phyloP scores from a whole-genome alignment of 2,113 vertebrate species.

The Brachionichthys hirsutus region DNA sequence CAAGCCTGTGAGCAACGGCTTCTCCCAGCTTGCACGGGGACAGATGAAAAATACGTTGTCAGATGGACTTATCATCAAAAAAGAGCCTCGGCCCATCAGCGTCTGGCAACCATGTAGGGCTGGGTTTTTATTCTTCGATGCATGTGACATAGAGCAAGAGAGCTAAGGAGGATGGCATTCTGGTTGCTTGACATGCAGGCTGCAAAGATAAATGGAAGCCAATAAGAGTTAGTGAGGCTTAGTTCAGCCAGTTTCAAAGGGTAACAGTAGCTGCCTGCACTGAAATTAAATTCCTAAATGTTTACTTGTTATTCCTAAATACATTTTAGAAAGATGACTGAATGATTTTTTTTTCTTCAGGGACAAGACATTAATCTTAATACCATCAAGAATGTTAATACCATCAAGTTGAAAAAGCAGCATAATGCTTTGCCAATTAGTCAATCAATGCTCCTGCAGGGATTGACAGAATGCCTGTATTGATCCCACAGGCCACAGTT shows the following conservation, averaged over 20 bases:
- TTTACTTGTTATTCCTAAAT: neutral
- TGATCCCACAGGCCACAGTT: conserved; percentile 7
- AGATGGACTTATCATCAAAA: conserved; percentile 50
- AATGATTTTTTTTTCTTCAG: neutral
- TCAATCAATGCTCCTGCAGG: conserved; percentile 18
- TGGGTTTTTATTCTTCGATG: conserved; percentile 21
- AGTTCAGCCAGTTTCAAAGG: conserved; percentile 8
- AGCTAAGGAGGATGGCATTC: neutral
- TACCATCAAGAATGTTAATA: conserved; percentile 4
- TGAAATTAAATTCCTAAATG: neutral
- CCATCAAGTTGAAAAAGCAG: conserved; percentile 15
- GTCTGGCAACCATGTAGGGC: conserved; percentile 19
- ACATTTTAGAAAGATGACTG: neutral
- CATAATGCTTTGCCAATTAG: conserved; percentile 15
- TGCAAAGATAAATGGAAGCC: too few species aligned
- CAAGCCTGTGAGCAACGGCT: conserved; percentile 18
- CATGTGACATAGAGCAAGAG: conserved; percentile 1
- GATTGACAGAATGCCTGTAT: conserved; percentile 15
- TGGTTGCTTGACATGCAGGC: conserved; percentile 2
- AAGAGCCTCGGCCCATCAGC: conserved; percentile 28
- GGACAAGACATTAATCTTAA: neutral
- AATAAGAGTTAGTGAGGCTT: neutral
- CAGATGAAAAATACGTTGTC: conserved; percentile 32
- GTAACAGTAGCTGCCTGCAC: neutral
- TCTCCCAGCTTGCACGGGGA: conserved; percentile 33